Evolutionary conservation across 1,140 invertebrate genomes (phyloP).

Genomic region (Trachymyrmex cornetzi): DNA sequence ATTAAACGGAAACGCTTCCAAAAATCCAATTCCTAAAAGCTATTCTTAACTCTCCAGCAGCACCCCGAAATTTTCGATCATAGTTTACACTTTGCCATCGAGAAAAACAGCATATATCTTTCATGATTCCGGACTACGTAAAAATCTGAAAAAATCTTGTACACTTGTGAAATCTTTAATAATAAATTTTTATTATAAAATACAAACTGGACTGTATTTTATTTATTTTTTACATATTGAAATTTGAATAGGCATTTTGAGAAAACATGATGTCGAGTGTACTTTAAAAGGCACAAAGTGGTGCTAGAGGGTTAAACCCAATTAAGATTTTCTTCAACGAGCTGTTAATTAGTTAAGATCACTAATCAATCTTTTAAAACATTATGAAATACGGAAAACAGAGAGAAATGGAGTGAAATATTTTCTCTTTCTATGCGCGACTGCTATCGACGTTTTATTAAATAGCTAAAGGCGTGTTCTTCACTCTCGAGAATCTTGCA

Average conservation of each 20-base stretch:
- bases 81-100: no score
- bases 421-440: neutral
- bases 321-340: neutral
- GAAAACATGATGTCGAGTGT: no score
- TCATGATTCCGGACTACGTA: no score
- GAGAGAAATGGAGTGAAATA: constrained; percentile 7
- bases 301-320: neutral
- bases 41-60: neutral
- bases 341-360: neutral
- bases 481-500: constrained; percentile 9
- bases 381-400: neutral
- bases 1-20: neutral
- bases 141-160: no score
- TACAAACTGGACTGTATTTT: no score
- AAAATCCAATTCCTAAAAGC: neutral
- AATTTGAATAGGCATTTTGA: no score
- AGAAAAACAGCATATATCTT: no score
- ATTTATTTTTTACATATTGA: no score
- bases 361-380: neutral
- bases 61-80: no score
- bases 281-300: no score
- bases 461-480: constrained; percentile 29
- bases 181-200: no score
- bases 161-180: no score
- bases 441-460: constrained; percentile 26